Base-by-base conservation (phyloP, 2,888 invertebrate species). In the Marronus borbonicus region DNA sequence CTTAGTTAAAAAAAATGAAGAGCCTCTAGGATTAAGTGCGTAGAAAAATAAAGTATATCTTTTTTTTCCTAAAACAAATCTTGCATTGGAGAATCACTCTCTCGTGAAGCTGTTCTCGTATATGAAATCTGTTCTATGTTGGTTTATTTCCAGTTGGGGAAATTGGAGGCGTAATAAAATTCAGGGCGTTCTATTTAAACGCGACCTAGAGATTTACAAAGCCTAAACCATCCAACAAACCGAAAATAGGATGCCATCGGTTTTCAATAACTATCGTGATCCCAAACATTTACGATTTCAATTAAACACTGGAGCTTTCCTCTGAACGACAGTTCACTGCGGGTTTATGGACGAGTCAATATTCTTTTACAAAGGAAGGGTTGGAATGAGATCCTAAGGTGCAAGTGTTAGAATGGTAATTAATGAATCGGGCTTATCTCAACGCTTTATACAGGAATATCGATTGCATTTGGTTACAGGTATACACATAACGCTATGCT, bases 331-430 rank as follows among this genome's bases (percentile, higher is more conserved):
- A 50, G 12, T 68, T 50, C 68, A 50, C 44, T 68, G 20, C 49
- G 49, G 66, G 12, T 49, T 49, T 68, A 36, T 36, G 1, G 65
- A 39, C 17, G 39, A 58, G 10, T 14, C 31, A 50, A 50, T 52
- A 68, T 68, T 50, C 68, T 68, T 68, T 50, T 50, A 24, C 24
- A 28, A 50, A 68, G 68, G 24, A 50, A 50, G 50, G 24, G 50
- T 68, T 50, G 50, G 24, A 68, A 68, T 24, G 68, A 28, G 50
- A 52, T 50, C 52, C 24, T 68, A 14, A 8, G 24, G 68, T 68
- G 68, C 68, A 68, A 68, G 68, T 68, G 68, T 68, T 52, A 68
- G 68, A 4, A 12, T 28, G 50, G 50, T 68, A 68, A 68, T 68
- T 68, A 68, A 68, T 68, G 50, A 50, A 68, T 68, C 68, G 50